Percentiles rank a stretch among this genome's conserved stretches.
Evolutionary conservation across 2,888 invertebrate species (phyloP).

Genomic region (Agrilus cyanescens): DNA sequence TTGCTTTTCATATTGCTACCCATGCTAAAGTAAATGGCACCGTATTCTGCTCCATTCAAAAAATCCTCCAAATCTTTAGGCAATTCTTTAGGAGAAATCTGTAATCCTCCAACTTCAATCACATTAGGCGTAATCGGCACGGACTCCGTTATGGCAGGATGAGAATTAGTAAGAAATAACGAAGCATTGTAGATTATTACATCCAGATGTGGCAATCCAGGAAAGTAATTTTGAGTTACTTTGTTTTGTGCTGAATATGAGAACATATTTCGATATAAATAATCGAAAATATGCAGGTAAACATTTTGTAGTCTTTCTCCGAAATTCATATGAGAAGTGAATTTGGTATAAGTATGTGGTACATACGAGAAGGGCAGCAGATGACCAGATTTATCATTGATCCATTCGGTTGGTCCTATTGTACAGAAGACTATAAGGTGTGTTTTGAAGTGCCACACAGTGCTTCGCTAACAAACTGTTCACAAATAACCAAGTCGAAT

Average conservation of each 20-base stretch:
- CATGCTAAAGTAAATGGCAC: conserved; percentile 45
- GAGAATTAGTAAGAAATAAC: conserved; percentile 28
- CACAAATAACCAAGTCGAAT: conserved; percentile 31
- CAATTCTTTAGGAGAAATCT: conserved; percentile 25
- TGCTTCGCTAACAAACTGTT: conserved; percentile 39
- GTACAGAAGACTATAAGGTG: conserved; percentile 30
- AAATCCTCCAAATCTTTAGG: conserved; percentile 31
- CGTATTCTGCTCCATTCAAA: conserved; percentile 39
- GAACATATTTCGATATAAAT: conserved; percentile 19
- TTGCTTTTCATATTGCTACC: conserved; percentile 45
- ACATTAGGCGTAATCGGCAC: conserved; percentile 42
- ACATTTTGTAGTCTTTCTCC: conserved; percentile 41
- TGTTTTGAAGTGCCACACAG: conserved; percentile 25
- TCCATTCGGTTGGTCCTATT: conserved; percentile 31
- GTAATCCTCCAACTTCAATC: conserved; percentile 46
- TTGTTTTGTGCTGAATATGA: conserved; percentile 18
- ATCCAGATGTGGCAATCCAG: conserved; percentile 19
- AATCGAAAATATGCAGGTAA: conserved; percentile 26
- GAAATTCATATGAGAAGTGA: conserved; percentile 38
- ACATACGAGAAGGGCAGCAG: conserved; percentile 38
- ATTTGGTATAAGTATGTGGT: conserved; percentile 34
- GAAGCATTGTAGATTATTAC: conserved; percentile 22
- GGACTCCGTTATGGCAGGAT: conserved; percentile 39
- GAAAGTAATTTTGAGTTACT: conserved; percentile 22
- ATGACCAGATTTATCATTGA: conserved; percentile 37